Conservation (phyloP, 2,113 vertebrate genomes). For the Strigops habroptila region DNA sequence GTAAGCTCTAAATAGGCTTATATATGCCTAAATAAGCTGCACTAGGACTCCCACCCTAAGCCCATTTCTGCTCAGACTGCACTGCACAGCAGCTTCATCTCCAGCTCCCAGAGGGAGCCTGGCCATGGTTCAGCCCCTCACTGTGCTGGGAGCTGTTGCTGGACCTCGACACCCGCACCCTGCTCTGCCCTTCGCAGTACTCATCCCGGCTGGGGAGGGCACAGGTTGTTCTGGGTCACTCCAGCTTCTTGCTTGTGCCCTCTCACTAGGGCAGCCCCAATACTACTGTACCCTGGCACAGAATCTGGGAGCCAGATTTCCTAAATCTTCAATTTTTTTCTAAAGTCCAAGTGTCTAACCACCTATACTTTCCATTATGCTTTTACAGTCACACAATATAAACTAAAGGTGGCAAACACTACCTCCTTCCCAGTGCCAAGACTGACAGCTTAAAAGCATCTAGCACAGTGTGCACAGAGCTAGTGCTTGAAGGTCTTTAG, state of each 20-base stretch:
- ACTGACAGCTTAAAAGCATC: neutral
- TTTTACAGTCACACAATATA: neutral
- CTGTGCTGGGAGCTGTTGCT: neutral
- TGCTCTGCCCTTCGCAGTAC: fast-evolving
- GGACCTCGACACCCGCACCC: neutral
- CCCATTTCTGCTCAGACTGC: neutral
- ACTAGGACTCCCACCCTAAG: neutral
- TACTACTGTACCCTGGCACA: neutral
- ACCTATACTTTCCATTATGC: neutral
- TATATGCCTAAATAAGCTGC: neutral
- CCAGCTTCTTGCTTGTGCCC: neutral
- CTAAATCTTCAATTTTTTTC: neutral
- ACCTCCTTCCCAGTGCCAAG: neutral
- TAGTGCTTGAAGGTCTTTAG: neutral
- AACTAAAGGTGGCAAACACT: neutral
- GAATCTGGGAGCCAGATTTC: neutral
- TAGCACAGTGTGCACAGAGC: neutral
- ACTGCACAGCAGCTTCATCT: neutral
- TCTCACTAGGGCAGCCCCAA: neutral
- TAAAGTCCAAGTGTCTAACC: neutral
- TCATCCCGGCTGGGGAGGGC: neutral
- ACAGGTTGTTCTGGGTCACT: neutral
- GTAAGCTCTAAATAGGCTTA: neutral
- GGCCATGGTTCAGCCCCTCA: neutral
- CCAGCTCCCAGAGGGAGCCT: neutral